Conservation (phyloP, 2,888 invertebrate genomes). For the Drosophila ezoana region DNA sequence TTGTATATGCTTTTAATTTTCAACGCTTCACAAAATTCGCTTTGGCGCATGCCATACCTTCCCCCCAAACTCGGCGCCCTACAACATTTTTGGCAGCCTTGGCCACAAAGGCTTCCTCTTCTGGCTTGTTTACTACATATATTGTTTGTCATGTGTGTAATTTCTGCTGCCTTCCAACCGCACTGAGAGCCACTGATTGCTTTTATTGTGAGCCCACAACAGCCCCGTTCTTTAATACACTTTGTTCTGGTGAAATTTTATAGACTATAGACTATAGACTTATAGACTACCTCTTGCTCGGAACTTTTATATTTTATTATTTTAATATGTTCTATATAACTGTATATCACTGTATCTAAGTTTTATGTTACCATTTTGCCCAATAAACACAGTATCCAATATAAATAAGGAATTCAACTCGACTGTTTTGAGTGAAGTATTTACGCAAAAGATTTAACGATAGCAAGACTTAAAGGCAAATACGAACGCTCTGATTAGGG, state of each 20-base stretch:
- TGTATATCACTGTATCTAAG: too few species aligned
- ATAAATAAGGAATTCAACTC: neutral
- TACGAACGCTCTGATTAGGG: too few species aligned
- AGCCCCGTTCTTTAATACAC: constrained; percentile 1
- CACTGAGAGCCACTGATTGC: constrained; percentile 49
- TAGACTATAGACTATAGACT: too few species aligned
- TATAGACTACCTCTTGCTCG: constrained; percentile 4
- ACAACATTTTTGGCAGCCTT: constrained; percentile 32
- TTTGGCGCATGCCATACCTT: constrained; percentile 18
- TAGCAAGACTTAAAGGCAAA: too few species aligned
- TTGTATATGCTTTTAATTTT: constrained; percentile 30
- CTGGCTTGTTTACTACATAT: constrained; percentile 19
- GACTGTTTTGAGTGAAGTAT: neutral
- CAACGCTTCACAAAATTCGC: constrained; percentile 16
- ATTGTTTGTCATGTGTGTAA: constrained; percentile 64
- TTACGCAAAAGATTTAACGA: too few species aligned
- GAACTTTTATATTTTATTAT: constrained; percentile 5
- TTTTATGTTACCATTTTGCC: too few species aligned
- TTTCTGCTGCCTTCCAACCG: constrained; percentile 51
- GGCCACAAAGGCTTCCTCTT: constrained; percentile 39
- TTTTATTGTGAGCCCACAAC: constrained; percentile 38
- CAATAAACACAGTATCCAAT: too few species aligned
- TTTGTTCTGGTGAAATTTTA: constrained; percentile 19
- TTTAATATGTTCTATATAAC: constrained; percentile 23
- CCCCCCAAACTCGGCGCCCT: neutral